A percentile compares a stretch with the other conserved stretches of the same genome.
Evolutionary conservation across 2,888 invertebrate species (phyloP).

Genomic region (Trilocha varians): DNA sequence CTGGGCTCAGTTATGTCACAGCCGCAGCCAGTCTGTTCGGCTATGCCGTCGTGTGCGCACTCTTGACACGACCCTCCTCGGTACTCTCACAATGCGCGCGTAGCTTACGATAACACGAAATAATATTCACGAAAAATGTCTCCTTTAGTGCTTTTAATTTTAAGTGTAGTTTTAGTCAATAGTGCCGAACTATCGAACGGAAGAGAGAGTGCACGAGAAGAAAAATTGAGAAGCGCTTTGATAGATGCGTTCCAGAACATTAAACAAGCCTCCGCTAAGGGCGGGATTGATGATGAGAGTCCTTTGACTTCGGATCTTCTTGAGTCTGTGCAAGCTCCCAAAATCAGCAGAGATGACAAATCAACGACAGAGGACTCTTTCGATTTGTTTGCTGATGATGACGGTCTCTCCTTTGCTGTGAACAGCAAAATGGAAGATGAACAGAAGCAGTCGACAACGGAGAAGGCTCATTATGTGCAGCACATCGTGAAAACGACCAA

Average conservation of each 20-base stretch:
- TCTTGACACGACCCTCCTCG: slow-evolving; percentile 19
- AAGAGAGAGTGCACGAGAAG: slow-evolving; percentile 51
- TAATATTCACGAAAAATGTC: slow-evolving; percentile 36
- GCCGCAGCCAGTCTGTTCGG: slow-evolving; percentile 38
- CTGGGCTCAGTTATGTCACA: slow-evolving; percentile 61
- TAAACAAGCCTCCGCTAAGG: slow-evolving; percentile 56
- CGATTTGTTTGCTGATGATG: slow-evolving; percentile 54
- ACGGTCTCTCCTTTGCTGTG: slow-evolving; percentile 55
- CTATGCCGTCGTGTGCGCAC: slow-evolving; percentile 60
- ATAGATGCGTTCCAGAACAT: slow-evolving; percentile 66
- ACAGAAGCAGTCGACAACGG: slow-evolving; percentile 38
- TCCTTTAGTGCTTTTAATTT: slow-evolving; percentile 43
- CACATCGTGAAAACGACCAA: slow-evolving; percentile 57
- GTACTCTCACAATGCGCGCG: slow-evolving; percentile 14
- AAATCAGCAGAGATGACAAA: slow-evolving; percentile 27
- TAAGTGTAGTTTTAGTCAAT: slow-evolving; percentile 43
- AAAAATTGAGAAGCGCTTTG: slow-evolving; percentile 53
- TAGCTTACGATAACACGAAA: slow-evolving; percentile 15
- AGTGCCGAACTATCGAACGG: slow-evolving; percentile 35
- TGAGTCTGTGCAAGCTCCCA: slow-evolving; percentile 37
- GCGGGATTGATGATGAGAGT: slow-evolving; percentile 48
- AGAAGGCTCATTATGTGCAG: slow-evolving; percentile 62
- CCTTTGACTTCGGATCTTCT: slow-evolving; percentile 43
- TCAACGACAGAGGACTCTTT: slow-evolving; percentile 40
- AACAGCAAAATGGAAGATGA: slow-evolving; percentile 38